Evolutionary conservation across 2,113 vertebrate species (phyloP).

Genomic region (Pedetes capensis): DNA sequence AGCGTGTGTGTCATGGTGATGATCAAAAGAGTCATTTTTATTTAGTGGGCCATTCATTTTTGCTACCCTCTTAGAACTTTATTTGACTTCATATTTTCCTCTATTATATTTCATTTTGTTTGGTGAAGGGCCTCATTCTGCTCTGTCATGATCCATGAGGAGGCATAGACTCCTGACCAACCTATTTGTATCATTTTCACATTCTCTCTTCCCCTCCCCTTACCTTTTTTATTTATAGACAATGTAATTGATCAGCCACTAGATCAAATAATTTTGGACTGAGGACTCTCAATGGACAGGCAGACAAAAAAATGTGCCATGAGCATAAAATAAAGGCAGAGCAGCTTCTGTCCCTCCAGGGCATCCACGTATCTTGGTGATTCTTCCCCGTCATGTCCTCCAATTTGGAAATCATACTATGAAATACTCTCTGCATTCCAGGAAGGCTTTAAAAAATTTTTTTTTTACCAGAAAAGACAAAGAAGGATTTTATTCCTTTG

Average conservation of each 20-base stretch:
- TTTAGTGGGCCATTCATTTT: not conserved
- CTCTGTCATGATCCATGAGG: not conserved
- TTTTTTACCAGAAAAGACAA: too few relatives aligned
- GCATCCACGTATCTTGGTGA: fast-evolving
- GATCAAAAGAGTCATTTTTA: not conserved
- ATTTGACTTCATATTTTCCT: not conserved
- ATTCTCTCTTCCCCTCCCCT: not conserved
- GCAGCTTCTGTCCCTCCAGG: fast-evolving
- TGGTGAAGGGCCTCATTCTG: not conserved
- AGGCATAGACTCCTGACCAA: not conserved
- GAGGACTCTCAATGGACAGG: not conserved
- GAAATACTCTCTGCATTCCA: not conserved
- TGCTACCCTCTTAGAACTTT: not conserved
- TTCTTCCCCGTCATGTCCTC: not conserved
- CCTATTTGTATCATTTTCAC: not conserved
- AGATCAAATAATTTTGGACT: not conserved
- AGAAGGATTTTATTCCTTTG: too few relatives aligned
- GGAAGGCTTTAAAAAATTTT: too few relatives aligned
- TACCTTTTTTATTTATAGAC: not conserved
- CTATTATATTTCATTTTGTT: not conserved
- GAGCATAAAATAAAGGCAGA: not conserved
- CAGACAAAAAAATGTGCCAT: not conserved
- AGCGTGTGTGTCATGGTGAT: not conserved
- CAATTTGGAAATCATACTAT: not conserved
- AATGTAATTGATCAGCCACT: not conserved